Conservation (phyloP, 2,888 invertebrate genomes). For the Dryococelus australis region DNA sequence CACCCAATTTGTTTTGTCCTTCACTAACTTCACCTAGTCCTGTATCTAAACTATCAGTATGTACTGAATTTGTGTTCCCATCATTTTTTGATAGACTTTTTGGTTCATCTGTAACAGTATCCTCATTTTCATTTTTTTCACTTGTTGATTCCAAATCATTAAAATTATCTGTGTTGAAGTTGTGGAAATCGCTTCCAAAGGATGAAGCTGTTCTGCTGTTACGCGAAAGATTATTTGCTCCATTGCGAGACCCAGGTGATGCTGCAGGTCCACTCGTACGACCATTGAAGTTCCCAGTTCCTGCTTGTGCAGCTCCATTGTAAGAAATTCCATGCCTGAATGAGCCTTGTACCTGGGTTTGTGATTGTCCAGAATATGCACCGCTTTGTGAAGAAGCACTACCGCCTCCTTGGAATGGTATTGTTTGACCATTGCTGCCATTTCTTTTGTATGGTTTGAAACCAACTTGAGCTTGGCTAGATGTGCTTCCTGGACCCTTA, state of each 20-base stretch:
- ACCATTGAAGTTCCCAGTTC: conserved; percentile 66
- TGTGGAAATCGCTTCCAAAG: conserved; percentile 17
- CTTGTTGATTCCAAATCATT: neutral
- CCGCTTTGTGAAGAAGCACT: conserved; percentile 82
- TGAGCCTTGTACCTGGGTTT: conserved; percentile 82
- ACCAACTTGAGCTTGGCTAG: conserved; percentile 88
- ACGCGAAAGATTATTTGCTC: conserved; percentile 1
- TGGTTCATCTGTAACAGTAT: neutral
- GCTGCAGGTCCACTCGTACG: neutral
- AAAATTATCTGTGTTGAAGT: conserved; percentile 24
- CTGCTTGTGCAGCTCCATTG: conserved; percentile 83
- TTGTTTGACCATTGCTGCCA: conserved; percentile 63
- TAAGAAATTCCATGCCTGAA: conserved; percentile 80
- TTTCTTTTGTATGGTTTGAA: conserved; percentile 74
- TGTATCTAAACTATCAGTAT: neutral
- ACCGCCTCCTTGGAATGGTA: conserved; percentile 77
- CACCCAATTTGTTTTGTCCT: neutral
- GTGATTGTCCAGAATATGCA: conserved; percentile 77
- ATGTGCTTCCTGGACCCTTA: conserved; percentile 82
- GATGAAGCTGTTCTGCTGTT: conserved; percentile 28
- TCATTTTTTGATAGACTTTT: neutral
- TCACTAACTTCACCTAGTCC: conserved; percentile 4
- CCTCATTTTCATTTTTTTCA: neutral
- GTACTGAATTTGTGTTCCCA: neutral
- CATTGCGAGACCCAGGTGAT: neutral